Percentiles rank a stretch among this genome's conserved stretches.
Evolutionary conservation across 92 coral and sea anemone genomes (phyloP).

Genomic region (Siderastrea siderea): DNA sequence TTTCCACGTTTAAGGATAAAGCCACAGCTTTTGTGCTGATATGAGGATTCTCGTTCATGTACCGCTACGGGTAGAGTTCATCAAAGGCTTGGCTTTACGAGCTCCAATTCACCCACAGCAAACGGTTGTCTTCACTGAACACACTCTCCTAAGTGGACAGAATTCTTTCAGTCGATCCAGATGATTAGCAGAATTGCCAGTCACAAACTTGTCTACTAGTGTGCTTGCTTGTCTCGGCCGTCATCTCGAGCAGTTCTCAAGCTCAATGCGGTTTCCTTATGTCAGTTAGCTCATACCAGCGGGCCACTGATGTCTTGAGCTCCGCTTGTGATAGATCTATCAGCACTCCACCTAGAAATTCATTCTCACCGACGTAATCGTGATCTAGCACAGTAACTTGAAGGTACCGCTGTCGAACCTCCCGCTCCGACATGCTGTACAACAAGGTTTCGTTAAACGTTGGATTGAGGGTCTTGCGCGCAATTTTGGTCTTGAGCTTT

Average conservation of each 20-base stretch:
- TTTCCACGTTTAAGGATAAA: neutral
- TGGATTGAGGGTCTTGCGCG: conserved; percentile 92
- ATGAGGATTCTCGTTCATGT: neutral
- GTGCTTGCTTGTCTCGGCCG: neutral
- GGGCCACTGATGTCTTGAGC: conserved; percentile 69
- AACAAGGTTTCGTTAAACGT: conserved; percentile 96
- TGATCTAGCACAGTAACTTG: conserved; percentile 98
- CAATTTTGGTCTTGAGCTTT: conserved; percentile 95
- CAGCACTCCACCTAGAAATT: conserved; percentile 95
- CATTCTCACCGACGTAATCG: conserved; percentile 94
- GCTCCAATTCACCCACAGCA: too few species aligned
- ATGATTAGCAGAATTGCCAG: too few species aligned
- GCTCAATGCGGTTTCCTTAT: conserved; percentile 66
- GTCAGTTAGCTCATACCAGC: conserved; percentile 89
- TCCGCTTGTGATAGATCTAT: conserved; percentile 84
- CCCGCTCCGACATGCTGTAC: conserved; percentile 78
- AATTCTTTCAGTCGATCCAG: too few species aligned
- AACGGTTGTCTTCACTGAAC: too few species aligned
- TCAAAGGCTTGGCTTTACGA: neutral
- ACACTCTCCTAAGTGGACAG: too few species aligned
- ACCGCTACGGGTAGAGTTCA: neutral
- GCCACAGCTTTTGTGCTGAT: neutral
- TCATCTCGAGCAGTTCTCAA: neutral
- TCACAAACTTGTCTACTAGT: neutral
- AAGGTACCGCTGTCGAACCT: conserved; percentile 76